Evolutionary conservation across 2,888 invertebrate genomes (phyloP).

Genomic region (Beris chalybata): DNA sequence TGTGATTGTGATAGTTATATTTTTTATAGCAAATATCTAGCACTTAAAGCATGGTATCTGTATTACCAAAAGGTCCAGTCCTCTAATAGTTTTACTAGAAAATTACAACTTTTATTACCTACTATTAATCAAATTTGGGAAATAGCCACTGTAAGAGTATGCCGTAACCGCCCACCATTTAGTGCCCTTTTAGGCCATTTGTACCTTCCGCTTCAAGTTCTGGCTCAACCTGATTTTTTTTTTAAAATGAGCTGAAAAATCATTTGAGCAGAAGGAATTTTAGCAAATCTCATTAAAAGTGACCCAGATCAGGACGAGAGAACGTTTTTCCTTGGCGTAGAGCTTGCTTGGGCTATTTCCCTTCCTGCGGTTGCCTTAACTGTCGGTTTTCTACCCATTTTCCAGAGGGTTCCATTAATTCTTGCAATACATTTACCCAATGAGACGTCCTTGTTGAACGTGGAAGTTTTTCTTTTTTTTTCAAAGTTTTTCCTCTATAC

Average conservation of each 20-base stretch:
- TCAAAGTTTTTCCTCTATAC: too few species aligned
- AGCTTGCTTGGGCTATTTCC: not conserved
- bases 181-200: not conserved
- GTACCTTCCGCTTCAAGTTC: too few species aligned
- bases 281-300: conserved; percentile 42
- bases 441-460: conserved; percentile 9
- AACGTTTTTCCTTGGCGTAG: not conserved
- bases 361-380: conserved; percentile 14
- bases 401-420: conserved; percentile 34
- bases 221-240: too few species aligned
- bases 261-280: conserved; percentile 40
- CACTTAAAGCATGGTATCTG: too few species aligned
- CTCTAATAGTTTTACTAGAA: too few species aligned
- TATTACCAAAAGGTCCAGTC: too few species aligned
- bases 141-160: conserved; percentile 17
- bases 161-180: not conserved
- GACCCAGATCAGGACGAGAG: conserved; percentile 36
- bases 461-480: too few species aligned
- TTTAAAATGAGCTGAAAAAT: conserved; percentile 33
- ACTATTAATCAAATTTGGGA: conserved; percentile 21
- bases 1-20: too few species aligned
- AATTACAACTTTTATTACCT: too few species aligned
- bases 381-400: conserved; percentile 19
- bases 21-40: too few species aligned
- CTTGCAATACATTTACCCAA: conserved; percentile 38